These are phyloP conservation scores for Anthophora plumipes DNA, from an alignment of 2,888 invertebrate genomes.

Conservation along the genomic window DNA sequence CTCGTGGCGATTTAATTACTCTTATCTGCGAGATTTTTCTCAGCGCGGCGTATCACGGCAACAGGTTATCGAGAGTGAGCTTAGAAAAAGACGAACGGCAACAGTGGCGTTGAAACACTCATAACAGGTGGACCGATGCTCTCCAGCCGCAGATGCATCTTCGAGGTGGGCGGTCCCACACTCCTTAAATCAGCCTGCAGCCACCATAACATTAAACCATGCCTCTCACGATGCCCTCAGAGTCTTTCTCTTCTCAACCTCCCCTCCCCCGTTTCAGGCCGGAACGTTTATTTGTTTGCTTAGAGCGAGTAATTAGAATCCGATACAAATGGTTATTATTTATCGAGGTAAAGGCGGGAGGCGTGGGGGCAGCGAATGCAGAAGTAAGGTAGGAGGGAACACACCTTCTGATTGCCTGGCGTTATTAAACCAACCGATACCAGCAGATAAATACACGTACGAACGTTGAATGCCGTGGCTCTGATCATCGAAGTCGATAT, in stretches of 20 bases:
- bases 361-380: constrained; percentile 35
- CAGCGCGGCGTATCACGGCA: constrained; percentile 26
- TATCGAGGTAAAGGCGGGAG: constrained; percentile 71
- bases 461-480: constrained; percentile 43
- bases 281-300: constrained; percentile 82
- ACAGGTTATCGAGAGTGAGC: constrained; percentile 20
- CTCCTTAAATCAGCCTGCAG: constrained; percentile 83
- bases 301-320: constrained; percentile 84
- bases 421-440: constrained; percentile 80
- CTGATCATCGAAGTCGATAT: constrained; percentile 55
- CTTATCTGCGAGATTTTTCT: constrained; percentile 40
- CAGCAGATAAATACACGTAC: constrained; percentile 73
- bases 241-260: constrained; percentile 41
- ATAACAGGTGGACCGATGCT: constrained; percentile 76
- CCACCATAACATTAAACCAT: constrained; percentile 79
- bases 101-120: constrained; percentile 78
- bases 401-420: constrained; percentile 78
- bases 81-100: constrained; percentile 29
- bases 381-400: constrained; percentile 56
- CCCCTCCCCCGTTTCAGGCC: neutral
- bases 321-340: constrained; percentile 84
- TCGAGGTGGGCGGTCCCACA: constrained; percentile 84
- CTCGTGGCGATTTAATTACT: constrained; percentile 55
- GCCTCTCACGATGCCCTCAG: constrained; percentile 61
- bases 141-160: constrained; percentile 75